These are phyloP conservation scores for Pogonus chalceus DNA, from an alignment of 1,140 invertebrate species.

Conservation along the genomic window DNA sequence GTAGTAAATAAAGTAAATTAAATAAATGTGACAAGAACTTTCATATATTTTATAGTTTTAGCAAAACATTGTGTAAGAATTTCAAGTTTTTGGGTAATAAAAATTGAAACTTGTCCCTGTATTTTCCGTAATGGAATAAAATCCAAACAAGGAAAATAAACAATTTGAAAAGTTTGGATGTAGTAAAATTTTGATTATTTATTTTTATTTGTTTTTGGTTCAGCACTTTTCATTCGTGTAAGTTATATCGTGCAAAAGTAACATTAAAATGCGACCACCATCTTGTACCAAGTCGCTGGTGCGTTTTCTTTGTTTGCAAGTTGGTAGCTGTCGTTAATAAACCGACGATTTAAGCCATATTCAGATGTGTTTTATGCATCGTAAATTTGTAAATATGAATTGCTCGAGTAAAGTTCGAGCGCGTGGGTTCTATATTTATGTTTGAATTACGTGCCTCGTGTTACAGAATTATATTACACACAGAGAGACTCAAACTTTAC, in stretches of 20 bases:
- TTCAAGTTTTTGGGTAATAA: no score
- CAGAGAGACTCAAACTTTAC: neutral
- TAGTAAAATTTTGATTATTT: no score
- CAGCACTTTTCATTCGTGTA: neutral
- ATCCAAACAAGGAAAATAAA: no score
- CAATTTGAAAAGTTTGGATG: no score
- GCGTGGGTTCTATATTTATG: neutral
- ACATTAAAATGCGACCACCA: neutral
- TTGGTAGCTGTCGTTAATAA: no score
- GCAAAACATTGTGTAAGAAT: no score
- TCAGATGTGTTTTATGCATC: neutral
- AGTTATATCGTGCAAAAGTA: neutral
- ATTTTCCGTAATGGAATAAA: no score
- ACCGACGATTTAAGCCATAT: neutral
- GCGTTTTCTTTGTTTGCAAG: neutral
- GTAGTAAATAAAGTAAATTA: no score
- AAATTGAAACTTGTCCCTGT: no score
- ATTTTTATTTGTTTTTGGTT: no score
- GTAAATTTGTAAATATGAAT: neutral
- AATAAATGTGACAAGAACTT: no score
- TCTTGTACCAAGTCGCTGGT: neutral
- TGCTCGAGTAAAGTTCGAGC: neutral
- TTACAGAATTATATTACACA: neutral
- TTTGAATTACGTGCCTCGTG: neutral
- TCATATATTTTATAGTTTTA: no score